Base-by-base conservation (phyloP, 2,113 vertebrate species). In the Clarias gariepinus region DNA sequence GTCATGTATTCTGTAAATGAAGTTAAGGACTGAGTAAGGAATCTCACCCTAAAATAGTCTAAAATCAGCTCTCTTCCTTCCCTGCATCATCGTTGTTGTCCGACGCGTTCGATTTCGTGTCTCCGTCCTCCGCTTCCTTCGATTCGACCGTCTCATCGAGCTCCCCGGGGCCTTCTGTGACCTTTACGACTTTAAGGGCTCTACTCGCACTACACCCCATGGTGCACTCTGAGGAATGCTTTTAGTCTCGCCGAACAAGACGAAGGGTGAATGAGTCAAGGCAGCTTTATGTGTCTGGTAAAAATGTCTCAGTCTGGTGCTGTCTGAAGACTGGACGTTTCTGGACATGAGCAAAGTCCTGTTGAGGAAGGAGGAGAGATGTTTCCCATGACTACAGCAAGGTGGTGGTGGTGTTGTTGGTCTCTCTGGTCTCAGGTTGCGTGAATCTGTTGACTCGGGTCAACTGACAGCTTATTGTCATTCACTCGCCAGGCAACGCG, bases 401-500 rank as follows among this genome's bases (percentile, higher is more conserved):
- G 41, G 3, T 28, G 33, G 7, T 13, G 58, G 21, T 12, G 33
- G 15, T 30, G 23, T 23, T 12, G 1, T 9, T 12, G 21, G 80
- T 64, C 58, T 47, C 33, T 81, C 30, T 47, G 55, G 60, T 81
- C 36, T 81, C 13, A 0, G 33, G 21, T 82, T 82, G 19, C 16
- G 55, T 36, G 69, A 60, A 63, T 86, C n/a, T 88, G 69, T 88
- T 87, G 90, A 88, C 91, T 93, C 88, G 76, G 58, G 88, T 91
- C 87, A 36, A 91, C 88, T 78, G 36, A 83, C 3, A 63, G 58
- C 3, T 87, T 81, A 90, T 88, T 88, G 87, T 87, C 69, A 90
- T 91, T 73, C n/a, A 86, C 86, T 83, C 91, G 81, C 90, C 83
- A 88, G 86, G 93, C 92, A 92, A 94, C 92, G 84, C 3, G 25